phyloP scores from a whole-genome alignment of 37 sponge, comb jelly and placozoan genomes.

The Chondrosia reniformis region DNA sequence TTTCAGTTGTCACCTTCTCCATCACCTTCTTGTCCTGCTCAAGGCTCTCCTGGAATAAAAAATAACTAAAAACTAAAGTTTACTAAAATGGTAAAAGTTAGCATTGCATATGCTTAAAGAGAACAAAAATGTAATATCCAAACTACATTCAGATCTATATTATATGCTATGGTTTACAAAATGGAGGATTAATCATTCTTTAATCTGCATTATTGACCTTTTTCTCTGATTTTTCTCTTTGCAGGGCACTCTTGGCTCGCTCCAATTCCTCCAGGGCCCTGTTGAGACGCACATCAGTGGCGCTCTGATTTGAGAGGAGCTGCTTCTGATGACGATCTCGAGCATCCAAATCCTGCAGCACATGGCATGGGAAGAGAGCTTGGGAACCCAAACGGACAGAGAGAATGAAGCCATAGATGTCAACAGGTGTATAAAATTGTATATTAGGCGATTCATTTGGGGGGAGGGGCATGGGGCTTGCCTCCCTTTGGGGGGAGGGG shows the following conservation, averaged over 20 bases:
- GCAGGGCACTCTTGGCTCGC: constrained; percentile 70
- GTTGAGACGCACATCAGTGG: constrained; percentile 90
- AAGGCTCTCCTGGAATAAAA: constrained; percentile 47
- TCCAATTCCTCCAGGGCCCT: constrained; percentile 94
- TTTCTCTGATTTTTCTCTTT: constrained; percentile 51
- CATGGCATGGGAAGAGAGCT: neutral
- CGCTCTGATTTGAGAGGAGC: constrained; percentile 58
- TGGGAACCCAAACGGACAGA: neutral
- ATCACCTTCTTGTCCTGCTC: constrained; percentile 61
- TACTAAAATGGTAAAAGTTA: no score
- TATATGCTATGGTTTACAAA: no score
- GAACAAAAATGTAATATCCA: no score
- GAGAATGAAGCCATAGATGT: no score
- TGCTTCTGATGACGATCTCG: constrained; percentile 70
- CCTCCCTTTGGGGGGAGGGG: no score
- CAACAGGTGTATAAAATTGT: no score
- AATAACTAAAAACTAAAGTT: no score
- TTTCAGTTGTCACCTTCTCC: constrained; percentile 57
- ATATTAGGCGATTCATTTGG: no score
- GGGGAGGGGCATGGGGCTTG: no score
- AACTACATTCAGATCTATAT: no score
- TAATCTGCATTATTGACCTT: constrained; percentile 40
- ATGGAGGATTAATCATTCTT: no score
- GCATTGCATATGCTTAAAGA: no score
- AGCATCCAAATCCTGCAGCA: constrained; percentile 73